Conservation (phyloP, 2,113 vertebrate genomes). For the Symphodus melops region DNA sequence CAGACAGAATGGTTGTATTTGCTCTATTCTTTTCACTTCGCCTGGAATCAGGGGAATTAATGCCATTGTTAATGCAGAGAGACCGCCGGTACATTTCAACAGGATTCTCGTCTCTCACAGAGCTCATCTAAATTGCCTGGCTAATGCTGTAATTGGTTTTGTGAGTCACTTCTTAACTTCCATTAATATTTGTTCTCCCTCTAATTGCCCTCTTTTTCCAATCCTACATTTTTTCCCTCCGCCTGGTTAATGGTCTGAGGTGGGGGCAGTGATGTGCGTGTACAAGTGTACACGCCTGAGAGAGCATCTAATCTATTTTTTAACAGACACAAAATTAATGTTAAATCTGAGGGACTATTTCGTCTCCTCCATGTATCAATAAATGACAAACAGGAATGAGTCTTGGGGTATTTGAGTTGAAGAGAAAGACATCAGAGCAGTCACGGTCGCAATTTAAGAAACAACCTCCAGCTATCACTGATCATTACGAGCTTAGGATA, state of each 20-base stretch:
- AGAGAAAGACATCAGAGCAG: slow-evolving; percentile 26
- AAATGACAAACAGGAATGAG: slow-evolving; percentile 31
- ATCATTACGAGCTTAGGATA: slow-evolving; percentile 16
- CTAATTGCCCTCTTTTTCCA: slow-evolving; percentile 73
- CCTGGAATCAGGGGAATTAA: slow-evolving; percentile 71
- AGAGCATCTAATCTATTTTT: slow-evolving; percentile 55
- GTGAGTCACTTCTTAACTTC: slow-evolving; percentile 85
- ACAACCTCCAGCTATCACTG: slow-evolving; percentile 23
- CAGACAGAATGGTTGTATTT: slow-evolving; percentile 85
- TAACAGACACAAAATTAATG: slow-evolving; percentile 46
- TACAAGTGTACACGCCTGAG: slow-evolving; percentile 8
- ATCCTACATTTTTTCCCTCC: slow-evolving; percentile 62
- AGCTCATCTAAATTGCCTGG: slow-evolving; percentile 89
- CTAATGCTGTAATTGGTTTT: slow-evolving; percentile 91
- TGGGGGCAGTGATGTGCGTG: slow-evolving; percentile 41
- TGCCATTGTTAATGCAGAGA: slow-evolving; percentile 78
- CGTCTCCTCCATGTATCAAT: slow-evolving; percentile 24
- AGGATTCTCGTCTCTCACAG: slow-evolving; percentile 79
- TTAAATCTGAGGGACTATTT: slow-evolving; percentile 28
- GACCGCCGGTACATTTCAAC: slow-evolving; percentile 88
- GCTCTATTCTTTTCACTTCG: slow-evolving; percentile 70
- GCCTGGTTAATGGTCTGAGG: slow-evolving; percentile 71
- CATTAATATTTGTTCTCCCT: slow-evolving; percentile 82
- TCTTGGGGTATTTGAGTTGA: slow-evolving; percentile 16
- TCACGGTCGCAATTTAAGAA: slow-evolving; percentile 14